phyloP scores from a whole-genome alignment of 2,797 vertebrate species.

The Sebastiscus albofasciatus region DNA sequence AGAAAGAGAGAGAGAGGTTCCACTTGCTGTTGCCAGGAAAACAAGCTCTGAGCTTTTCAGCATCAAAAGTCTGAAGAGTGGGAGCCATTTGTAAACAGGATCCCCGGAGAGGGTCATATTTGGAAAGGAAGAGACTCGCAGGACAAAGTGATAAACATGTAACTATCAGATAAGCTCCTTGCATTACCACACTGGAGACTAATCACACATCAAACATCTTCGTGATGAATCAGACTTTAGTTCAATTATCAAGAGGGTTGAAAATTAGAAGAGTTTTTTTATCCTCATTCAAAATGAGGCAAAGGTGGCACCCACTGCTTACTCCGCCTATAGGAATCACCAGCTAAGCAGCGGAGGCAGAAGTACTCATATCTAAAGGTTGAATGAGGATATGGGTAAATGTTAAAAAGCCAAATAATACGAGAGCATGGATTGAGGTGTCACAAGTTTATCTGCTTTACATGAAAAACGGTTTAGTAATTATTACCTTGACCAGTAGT shows the following conservation, averaged over 20 bases:
- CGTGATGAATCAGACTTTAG: slow-evolving; percentile 10
- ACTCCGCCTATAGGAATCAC: background rate
- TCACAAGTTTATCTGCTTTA: background rate
- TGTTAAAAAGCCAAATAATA: background rate
- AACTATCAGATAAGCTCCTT: slow-evolving; percentile 25
- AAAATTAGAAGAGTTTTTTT: background rate
- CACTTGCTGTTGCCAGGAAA: slow-evolving; percentile 42
- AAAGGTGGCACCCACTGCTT: background rate
- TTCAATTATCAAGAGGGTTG: slow-evolving; percentile 1
- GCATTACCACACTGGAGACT: slow-evolving; percentile 20
- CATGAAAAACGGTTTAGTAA: background rate
- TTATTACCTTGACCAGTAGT: background rate
- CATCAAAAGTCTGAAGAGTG: slow-evolving; percentile 39
- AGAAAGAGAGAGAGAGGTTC: slow-evolving; percentile 14
- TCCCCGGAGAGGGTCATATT: slow-evolving; percentile 45
- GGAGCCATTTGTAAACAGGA: slow-evolving; percentile 50
- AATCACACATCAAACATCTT: slow-evolving; percentile 31
- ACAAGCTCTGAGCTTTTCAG: slow-evolving; percentile 37
- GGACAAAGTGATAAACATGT: slow-evolving; percentile 32
- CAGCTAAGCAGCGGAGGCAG: background rate
- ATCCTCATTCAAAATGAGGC: background rate
- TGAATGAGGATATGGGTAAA: background rate
- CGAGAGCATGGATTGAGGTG: background rate
- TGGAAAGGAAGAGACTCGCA: slow-evolving; percentile 11
- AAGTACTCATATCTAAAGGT: too few species aligned